Evolutionary conservation across 2,113 vertebrate genomes (phyloP).

Genomic region (Scolopax mira): DNA sequence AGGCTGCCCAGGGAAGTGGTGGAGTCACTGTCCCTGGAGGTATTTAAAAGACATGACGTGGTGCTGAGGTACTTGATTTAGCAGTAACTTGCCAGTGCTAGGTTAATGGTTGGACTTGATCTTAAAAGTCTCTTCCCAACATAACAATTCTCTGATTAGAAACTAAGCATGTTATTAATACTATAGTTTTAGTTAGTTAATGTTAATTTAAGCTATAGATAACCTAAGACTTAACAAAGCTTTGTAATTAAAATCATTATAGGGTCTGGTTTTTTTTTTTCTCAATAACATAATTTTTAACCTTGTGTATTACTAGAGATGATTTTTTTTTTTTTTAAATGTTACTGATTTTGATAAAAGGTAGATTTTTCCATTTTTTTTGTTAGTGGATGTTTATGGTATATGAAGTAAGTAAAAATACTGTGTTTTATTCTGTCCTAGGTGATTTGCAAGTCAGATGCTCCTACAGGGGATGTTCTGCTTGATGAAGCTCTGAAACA

Average conservation of each 20-base stretch:
- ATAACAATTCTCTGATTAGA: neutral
- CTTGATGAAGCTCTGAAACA: conserved; percentile 96
- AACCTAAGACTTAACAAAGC: neutral
- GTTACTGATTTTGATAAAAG: neutral
- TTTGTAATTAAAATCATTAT: neutral
- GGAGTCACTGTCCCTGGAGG: neutral
- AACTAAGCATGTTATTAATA: neutral
- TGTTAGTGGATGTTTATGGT: neutral
- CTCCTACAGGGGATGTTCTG: conserved; percentile 93
- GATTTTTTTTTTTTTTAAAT: fast-evolving
- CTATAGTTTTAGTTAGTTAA: too few species aligned
- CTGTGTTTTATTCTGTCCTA: conserved; percentile 30
- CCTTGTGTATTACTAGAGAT: neutral
- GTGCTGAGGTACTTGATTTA: neutral
- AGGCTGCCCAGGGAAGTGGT: neutral
- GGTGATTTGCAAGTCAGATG: conserved; percentile 96
- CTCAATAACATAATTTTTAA: too few species aligned
- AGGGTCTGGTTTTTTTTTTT: neutral
- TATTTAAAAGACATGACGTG: neutral
- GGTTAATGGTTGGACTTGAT: neutral
- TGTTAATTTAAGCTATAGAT: neutral
- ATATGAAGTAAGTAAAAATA: neutral
- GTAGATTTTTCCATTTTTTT: neutral
- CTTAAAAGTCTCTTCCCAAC: neutral
- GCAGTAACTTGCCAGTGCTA: neutral